Evolutionary conservation across 2,797 vertebrate genomes (phyloP).

Genomic region (Peromyscus melanophrys): DNA sequence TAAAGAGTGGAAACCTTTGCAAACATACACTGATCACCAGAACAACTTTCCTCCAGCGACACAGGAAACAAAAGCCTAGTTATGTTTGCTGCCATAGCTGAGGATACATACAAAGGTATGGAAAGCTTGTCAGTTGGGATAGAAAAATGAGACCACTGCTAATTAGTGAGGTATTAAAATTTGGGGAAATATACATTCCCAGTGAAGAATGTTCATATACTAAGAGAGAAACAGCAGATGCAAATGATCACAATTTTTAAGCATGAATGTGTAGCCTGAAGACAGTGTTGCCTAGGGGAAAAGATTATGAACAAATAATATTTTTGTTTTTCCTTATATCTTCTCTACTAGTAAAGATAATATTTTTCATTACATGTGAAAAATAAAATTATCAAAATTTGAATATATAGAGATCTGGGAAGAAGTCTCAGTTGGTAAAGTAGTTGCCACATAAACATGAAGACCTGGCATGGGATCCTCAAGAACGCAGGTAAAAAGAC

Average conservation of each 20-base stretch:
- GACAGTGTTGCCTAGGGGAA: not conserved
- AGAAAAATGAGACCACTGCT: not conserved
- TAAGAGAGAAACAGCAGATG: constrained; percentile 10
- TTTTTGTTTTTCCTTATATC: constrained; percentile 7
- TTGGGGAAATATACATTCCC: not conserved
- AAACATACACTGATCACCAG: not conserved
- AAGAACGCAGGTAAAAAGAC: not conserved
- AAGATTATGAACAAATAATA: not conserved
- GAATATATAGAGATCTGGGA: not conserved
- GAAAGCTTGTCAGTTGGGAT: not conserved
- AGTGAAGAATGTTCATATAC: constrained; percentile 28
- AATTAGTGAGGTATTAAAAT: not conserved
- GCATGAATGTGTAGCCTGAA: not conserved
- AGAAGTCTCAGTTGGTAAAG: not conserved
- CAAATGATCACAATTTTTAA: not conserved
- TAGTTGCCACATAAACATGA: not conserved
- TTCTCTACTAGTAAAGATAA: not conserved
- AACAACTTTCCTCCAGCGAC: not conserved
- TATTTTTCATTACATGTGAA: not conserved
- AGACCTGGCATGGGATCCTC: not conserved
- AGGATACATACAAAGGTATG: not conserved
- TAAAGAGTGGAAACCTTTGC: not conserved
- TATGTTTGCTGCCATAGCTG: not conserved
- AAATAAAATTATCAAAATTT: not conserved
- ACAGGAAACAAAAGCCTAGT: not conserved